phyloP scores from a whole-genome alignment of 2,888 invertebrate genomes.

The Petrolisthes cinctipes region DNA sequence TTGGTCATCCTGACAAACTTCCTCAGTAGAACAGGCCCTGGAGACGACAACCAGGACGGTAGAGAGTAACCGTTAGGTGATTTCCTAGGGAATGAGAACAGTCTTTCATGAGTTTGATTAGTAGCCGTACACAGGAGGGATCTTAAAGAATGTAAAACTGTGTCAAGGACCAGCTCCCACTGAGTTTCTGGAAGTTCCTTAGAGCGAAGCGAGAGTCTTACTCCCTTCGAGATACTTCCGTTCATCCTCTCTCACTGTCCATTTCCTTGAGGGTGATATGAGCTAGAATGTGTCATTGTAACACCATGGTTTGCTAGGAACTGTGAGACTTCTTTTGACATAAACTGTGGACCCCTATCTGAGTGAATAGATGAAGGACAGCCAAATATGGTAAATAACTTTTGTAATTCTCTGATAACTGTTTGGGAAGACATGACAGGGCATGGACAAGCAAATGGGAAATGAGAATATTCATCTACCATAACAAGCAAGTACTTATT shows the following conservation, averaged over 20 bases:
- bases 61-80: not conserved
- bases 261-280: slow-evolving; percentile 12
- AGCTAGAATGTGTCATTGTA: not conserved
- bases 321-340: not conserved
- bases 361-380: not conserved
- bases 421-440: not conserved
- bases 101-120: not conserved
- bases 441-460: no score
- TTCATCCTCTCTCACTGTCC: not conserved
- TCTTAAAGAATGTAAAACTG: not conserved
- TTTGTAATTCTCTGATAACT: not conserved
- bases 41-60: not conserved
- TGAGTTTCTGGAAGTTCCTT: not conserved
- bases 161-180: not conserved
- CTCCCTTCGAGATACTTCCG: not conserved
- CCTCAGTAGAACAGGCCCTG: not conserved
- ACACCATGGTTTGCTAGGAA: not conserved
- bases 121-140: slow-evolving; percentile 11
- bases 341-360: not conserved
- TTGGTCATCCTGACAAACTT: not conserved
- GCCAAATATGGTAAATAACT: slow-evolving; percentile 5
- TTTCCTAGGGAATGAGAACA: slow-evolving; percentile 10
- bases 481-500: slow-evolving; percentile 1
- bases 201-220: not conserved
- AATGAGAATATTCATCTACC: not conserved